phyloP scores from a whole-genome alignment of 2,888 invertebrate genomes.

The Rhagophthalmus giganteus region DNA sequence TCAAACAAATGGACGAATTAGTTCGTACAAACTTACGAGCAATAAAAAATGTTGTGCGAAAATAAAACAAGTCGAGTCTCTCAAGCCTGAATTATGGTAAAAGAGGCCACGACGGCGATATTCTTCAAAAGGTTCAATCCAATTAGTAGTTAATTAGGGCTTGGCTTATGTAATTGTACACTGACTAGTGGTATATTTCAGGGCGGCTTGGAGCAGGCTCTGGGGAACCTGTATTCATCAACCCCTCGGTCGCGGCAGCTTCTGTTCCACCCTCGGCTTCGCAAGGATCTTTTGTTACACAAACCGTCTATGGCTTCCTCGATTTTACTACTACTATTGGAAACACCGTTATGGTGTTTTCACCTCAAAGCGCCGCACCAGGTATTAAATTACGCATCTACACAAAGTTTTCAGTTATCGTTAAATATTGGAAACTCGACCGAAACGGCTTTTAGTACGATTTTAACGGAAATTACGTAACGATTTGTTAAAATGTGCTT shows the following conservation, averaged over 20 bases:
- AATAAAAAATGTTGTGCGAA: not conserved
- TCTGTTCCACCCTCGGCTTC: constrained; percentile 22
- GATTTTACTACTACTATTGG: constrained; percentile 94
- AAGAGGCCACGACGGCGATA: constrained; percentile 6
- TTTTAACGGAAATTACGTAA: no score
- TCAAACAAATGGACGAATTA: no score
- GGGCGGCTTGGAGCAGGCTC: constrained; percentile 37
- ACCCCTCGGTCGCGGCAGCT: constrained; percentile 39
- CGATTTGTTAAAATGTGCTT: no score
- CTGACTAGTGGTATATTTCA: constrained; percentile 36
- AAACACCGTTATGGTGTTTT: constrained; percentile 93
- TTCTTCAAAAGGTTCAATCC: constrained; percentile 19
- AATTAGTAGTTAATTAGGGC: constrained; percentile 23
- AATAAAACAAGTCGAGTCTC: not conserved
- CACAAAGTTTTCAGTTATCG: no score
- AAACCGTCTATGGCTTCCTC: constrained; percentile 91
- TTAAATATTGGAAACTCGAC: no score
- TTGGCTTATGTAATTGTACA: constrained; percentile 23
- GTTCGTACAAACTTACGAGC: no score
- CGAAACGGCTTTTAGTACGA: no score
- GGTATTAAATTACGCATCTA: constrained; percentile 44
- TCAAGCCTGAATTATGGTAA: constrained; percentile 5
- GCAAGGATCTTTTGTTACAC: constrained; percentile 64
- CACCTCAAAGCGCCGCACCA: constrained; percentile 80
- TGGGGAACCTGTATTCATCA: constrained; percentile 50